phyloP scores from a whole-genome alignment of 2,888 invertebrate species.

The Hypolimnas misippus region DNA sequence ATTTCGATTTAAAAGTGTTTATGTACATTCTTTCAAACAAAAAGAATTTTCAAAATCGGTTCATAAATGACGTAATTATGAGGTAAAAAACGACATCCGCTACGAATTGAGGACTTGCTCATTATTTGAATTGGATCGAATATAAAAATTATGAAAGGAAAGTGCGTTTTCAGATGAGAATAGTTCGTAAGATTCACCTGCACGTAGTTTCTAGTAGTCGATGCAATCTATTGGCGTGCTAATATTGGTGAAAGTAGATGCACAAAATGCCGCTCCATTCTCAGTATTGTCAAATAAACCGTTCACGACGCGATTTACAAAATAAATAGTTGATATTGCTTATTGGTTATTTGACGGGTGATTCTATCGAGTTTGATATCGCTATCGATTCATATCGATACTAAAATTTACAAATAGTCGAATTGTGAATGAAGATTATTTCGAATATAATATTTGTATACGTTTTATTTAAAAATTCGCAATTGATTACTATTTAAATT shows the following conservation, averaged over 20 bases:
- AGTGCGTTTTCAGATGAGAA: background rate
- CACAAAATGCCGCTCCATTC: constrained; percentile 60
- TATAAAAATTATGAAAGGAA: background rate
- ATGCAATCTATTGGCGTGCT: constrained; percentile 70
- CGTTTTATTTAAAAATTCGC: background rate
- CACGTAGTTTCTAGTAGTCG: constrained; percentile 58
- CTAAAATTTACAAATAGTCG: background rate
- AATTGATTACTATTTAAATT: too few relatives aligned
- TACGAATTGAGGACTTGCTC: too few relatives aligned
- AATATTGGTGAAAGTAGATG: constrained; percentile 76
- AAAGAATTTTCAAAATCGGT: too few relatives aligned
- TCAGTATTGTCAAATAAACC: constrained; percentile 44
- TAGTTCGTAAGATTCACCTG: constrained; percentile 49
- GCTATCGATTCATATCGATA: background rate
- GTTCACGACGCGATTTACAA: constrained; percentile 31
- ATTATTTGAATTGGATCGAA: too few relatives aligned
- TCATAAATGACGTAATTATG: too few relatives aligned
- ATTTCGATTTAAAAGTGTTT: too few relatives aligned
- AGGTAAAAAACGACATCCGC: too few relatives aligned
- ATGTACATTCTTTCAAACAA: too few relatives aligned
- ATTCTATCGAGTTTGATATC: background rate
- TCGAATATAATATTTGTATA: background rate
- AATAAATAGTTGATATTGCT: constrained; percentile 23
- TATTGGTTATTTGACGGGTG: background rate
- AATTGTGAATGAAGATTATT: background rate